Evolutionary conservation across 2,888 invertebrate genomes (phyloP), one percentile per base, ranked within the genome.

Genomic region (Itoplectis maculator): DNA sequence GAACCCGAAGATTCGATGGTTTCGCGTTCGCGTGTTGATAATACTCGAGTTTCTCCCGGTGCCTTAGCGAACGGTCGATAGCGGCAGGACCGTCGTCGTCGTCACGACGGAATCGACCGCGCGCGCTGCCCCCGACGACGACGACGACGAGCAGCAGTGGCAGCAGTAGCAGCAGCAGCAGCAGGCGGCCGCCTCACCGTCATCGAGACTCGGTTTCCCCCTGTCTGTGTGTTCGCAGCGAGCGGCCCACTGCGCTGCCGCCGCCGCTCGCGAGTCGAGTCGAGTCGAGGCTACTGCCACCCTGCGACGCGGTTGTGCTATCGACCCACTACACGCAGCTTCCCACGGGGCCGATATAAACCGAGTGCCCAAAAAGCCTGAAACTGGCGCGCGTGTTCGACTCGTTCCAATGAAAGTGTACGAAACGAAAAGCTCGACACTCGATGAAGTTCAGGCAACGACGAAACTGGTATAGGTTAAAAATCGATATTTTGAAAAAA

Each of bases 291-390:
- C 61, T 37, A 37, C 54, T 61, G 8, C n/a, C 13, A 7, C 40
- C 61, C 61, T 40, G 61, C 61, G n/a, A n/a, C 61, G 37, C 37
- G 61, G 61, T 61, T 61, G 40, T 15, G 18, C 83, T 90, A 89
- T 89, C 89, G 89, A 89, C 88, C 89, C 89, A 86, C 61, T 61
- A 59, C 18, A 49, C 61, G 86, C 89, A 86, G 87, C 86, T 83
- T 88, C 86, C 86, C 87, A 82, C 80, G 84, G 80, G 83, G 81
- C 82, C 83, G 84, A 75, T 84, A 87, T 42, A n/a, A n/a, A 73
- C 61, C 45, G 6, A 23, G 56, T n/a, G n/a, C 56, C 56, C n/a
- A 18, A 61, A 37, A 40, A 37, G 2, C 15, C 61, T 8, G 9
- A 37, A 37, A 37, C 61, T 18, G 61, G 29, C 29, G 29, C 29